Percentiles rank a stretch among this genome's conserved stretches.
phyloP scores from a whole-genome alignment of 2,797 vertebrate species.

The Tarsius wallacei region DNA sequence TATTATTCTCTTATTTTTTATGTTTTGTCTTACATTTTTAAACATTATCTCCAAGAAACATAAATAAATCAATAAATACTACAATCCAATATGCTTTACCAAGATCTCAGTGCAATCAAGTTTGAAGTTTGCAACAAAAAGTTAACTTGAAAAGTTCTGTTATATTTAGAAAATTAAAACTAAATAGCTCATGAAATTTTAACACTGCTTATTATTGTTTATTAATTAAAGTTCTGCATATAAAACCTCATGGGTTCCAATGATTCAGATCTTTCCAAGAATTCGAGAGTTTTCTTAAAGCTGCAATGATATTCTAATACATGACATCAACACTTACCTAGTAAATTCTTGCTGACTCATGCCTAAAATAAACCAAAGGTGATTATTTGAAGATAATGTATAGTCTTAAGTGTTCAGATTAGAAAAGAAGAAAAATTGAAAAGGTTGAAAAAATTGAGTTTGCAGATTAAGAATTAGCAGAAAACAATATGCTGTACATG shows the following conservation, averaged over 20 bases:
- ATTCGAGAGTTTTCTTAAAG: neutral
- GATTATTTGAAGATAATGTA: neutral
- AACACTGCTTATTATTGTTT: neutral
- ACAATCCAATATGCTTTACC: no score
- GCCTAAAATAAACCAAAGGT: neutral
- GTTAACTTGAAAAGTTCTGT: neutral
- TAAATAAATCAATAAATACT: no score
- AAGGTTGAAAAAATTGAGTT: neutral
- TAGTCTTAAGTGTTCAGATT: neutral
- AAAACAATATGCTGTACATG: neutral
- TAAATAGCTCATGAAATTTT: neutral
- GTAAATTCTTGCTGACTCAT: neutral
- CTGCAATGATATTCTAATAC: neutral
- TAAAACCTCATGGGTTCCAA: neutral
- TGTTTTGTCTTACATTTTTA: no score
- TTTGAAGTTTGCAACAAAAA: neutral
- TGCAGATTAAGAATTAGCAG: neutral
- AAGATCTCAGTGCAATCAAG: neutral
- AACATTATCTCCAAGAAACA: no score
- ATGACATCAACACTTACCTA: neutral
- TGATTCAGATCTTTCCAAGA: neutral
- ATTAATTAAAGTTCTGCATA: conserved; percentile 24
- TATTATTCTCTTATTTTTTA: no score
- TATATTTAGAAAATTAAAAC: conserved; percentile 39
- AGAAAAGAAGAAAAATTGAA: conserved; percentile 31